Percentiles rank a stretch among this genome's conserved stretches.
These are phyloP conservation scores for Platichthys stellatus DNA, from an alignment of 2,113 vertebrate genomes.

Conservation along the genomic window DNA sequence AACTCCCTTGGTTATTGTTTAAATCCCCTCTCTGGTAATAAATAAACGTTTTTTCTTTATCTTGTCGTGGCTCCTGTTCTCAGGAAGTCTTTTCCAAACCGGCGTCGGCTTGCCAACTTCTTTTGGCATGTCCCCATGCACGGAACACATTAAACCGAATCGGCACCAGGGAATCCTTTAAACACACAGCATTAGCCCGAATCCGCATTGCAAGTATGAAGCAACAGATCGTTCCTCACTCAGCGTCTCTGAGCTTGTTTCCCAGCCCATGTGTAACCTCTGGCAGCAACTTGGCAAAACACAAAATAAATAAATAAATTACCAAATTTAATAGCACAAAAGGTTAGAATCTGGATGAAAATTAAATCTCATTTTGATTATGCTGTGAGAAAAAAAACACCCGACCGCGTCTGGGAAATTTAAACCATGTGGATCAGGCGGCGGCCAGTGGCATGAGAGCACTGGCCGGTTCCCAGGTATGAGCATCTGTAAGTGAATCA, in stretches of 20 bases:
- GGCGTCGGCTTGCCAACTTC: slow-evolving; percentile 26
- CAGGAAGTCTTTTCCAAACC: slow-evolving; percentile 13
- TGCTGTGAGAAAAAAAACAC: background rate
- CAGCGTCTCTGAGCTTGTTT: slow-evolving; percentile 1
- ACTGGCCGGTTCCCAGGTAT: slow-evolving; percentile 15
- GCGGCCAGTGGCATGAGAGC: background rate
- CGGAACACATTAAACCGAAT: slow-evolving; percentile 20
- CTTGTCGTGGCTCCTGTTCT: slow-evolving; percentile 11
- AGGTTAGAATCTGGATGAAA: slow-evolving; percentile 1
- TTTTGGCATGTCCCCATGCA: slow-evolving; percentile 15
- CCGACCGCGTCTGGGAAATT: background rate
- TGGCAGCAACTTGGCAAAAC: slow-evolving; percentile 24
- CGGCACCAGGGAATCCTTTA: slow-evolving; percentile 3
- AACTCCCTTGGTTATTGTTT: slow-evolving; percentile 8
- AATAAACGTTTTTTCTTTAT: slow-evolving; percentile 10
- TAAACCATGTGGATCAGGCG: background rate
- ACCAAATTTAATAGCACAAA: background rate
- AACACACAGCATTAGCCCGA: slow-evolving; percentile 2
- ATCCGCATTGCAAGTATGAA: slow-evolving; percentile 3
- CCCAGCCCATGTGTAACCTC: slow-evolving; percentile 13
- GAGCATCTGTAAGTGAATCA: slow-evolving; percentile 41
- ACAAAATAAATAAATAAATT: slow-evolving; percentile 13
- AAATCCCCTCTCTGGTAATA: slow-evolving; percentile 20
- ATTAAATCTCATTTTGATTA: slow-evolving; percentile 11
- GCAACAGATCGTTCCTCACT: background rate